Evolutionary conservation across 2,888 invertebrate genomes (phyloP).

Genomic region (Poecilus cupreus): DNA sequence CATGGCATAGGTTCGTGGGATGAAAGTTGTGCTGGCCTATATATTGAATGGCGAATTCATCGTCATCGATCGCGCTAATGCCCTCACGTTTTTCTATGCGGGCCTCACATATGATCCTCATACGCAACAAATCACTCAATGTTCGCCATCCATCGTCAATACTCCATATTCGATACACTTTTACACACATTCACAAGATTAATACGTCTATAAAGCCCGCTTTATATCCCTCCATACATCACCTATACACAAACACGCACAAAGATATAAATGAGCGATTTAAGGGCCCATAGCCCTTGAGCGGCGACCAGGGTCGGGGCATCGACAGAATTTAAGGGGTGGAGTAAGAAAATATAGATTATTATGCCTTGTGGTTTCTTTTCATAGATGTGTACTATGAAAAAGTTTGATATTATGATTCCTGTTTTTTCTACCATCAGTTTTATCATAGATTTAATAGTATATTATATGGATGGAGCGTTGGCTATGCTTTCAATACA

Average conservation of each 20-base stretch:
- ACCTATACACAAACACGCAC: background rate
- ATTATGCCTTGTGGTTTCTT: too few species aligned
- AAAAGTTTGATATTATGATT: too few species aligned
- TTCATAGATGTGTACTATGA: too few species aligned
- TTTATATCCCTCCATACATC: conserved; percentile 17
- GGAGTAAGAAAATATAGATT: background rate
- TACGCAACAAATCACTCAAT: background rate
- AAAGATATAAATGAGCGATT: conserved; percentile 8
- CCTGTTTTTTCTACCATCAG: too few species aligned
- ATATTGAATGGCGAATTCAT: too few species aligned
- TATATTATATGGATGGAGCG: too few species aligned
- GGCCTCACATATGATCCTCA: background rate
- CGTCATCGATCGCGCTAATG: too few species aligned
- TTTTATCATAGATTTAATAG: too few species aligned
- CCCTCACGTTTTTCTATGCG: background rate
- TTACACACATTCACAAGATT: conserved; percentile 21
- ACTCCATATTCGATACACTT: conserved; percentile 27
- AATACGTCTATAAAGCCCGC: conserved; percentile 11
- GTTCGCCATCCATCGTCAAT: background rate
- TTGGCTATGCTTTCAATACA: too few species aligned
- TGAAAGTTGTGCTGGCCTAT: too few species aligned
- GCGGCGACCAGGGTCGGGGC: background rate
- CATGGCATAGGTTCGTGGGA: too few species aligned
- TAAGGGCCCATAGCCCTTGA: background rate
- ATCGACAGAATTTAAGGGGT: too few species aligned